These are phyloP conservation scores for Lucifuga dentata DNA, from an alignment of 2,113 vertebrate species.

Conservation along the genomic window DNA sequence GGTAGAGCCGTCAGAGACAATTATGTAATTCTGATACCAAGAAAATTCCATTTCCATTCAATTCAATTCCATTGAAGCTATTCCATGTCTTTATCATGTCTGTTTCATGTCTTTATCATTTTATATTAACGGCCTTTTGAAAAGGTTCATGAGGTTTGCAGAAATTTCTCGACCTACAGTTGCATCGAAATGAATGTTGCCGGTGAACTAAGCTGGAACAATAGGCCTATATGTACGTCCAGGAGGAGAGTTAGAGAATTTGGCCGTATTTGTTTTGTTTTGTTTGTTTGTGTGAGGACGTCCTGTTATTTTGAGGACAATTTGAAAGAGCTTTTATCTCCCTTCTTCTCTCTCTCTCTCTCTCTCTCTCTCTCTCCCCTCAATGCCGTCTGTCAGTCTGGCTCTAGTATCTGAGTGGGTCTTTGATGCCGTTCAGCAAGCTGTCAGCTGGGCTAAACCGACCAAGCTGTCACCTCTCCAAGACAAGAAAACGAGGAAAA, in stretches of 20 bases:
- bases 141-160: background rate
- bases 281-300: slow-evolving; percentile 21
- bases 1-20: too few species aligned
- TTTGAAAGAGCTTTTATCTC: slow-evolving; percentile 53
- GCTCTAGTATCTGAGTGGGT: slow-evolving; percentile 71
- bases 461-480: slow-evolving; percentile 68
- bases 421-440: slow-evolving; percentile 73
- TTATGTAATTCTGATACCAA: too few species aligned
- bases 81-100: too few species aligned
- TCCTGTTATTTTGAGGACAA: slow-evolving; percentile 62
- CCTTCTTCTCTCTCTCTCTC: slow-evolving; percentile 40
- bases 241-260: slow-evolving; percentile 27
- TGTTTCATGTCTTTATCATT: too few species aligned
- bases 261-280: background rate
- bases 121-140: too few species aligned
- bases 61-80: too few species aligned
- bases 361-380: too few species aligned
- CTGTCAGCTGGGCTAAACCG: slow-evolving; percentile 67
- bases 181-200: slow-evolving; percentile 1
- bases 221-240: slow-evolving; percentile 12
- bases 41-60: too few species aligned
- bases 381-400: slow-evolving; percentile 74
- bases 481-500: slow-evolving; percentile 20
- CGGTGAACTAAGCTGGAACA: slow-evolving; percentile 23
- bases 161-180: background rate